These are phyloP conservation scores for Australoheros scitulus DNA, from an alignment of 2,113 vertebrate genomes.

Conservation along the genomic window DNA sequence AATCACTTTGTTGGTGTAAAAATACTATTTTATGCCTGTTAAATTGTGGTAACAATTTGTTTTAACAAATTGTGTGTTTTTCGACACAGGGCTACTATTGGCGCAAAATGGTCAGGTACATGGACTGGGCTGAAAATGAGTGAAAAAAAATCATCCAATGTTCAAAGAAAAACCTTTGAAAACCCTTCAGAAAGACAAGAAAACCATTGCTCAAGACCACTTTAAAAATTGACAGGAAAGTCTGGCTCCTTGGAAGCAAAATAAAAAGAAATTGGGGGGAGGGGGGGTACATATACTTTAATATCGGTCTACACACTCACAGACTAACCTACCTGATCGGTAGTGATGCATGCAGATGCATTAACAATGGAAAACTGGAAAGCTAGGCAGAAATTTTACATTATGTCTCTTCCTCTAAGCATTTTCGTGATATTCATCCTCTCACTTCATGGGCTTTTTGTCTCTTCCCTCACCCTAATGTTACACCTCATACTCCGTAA, in stretches of 20 bases:
- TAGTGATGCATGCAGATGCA: not conserved
- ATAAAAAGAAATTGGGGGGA: not conserved
- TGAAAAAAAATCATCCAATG: not conserved
- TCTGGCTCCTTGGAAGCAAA: not conserved
- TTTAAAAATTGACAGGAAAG: not conserved
- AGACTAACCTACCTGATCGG: not conserved
- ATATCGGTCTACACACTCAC: not conserved
- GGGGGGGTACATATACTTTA: not conserved
- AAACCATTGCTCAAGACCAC: not conserved
- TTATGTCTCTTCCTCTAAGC: not conserved
- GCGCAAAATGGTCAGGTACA: too few species aligned
- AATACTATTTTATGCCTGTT: not conserved
- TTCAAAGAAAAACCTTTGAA: not conserved
- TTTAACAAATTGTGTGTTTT: too few species aligned
- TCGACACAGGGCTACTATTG: too few species aligned
- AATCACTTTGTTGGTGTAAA: not conserved
- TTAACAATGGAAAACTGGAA: not conserved
- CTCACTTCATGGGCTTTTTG: conserved; percentile 23
- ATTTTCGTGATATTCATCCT: conserved; percentile 32
- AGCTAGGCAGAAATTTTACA: conserved; percentile 13
- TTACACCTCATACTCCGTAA: conserved; percentile 55
- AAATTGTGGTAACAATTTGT: not conserved
- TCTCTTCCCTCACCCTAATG: conserved; percentile 38
- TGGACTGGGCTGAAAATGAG: not conserved
- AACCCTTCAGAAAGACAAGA: not conserved